Evolutionary conservation across 1,140 invertebrate species (phyloP).

Genomic region (Platyscapa corneri): DNA sequence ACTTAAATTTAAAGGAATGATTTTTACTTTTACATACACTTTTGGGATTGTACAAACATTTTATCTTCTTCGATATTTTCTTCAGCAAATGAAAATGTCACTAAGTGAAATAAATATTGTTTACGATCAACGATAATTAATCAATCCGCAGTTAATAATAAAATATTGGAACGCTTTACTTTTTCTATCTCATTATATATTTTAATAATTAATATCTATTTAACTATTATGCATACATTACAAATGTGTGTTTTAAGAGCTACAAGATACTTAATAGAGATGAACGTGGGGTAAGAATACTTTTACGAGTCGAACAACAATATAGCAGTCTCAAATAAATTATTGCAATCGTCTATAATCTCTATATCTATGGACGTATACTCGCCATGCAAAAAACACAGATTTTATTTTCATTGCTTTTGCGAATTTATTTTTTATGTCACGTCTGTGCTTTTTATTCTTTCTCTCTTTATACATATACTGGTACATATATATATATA

Average conservation of each 20-base stretch:
- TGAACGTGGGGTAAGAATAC: neutral
- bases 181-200: neutral
- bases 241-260: neutral
- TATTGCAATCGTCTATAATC: slow-evolving; percentile 51
- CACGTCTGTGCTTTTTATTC: neutral
- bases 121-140: neutral
- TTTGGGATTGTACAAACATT: neutral
- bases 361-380: neutral
- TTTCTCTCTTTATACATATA: neutral
- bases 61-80: neutral
- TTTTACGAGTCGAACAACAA: slow-evolving; percentile 7
- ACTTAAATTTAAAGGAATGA: slow-evolving; percentile 22
- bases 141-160: neutral
- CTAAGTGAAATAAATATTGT: neutral
- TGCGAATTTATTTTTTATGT: neutral
- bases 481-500: neutral
- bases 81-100: neutral
- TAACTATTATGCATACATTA: neutral
- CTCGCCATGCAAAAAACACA: neutral
- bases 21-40: neutral
- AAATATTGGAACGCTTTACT: neutral
- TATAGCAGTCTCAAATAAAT: slow-evolving; percentile 52
- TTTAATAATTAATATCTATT: neutral
- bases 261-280: neutral
- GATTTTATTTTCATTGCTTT: neutral